Base-by-base conservation (phyloP, 2,888 invertebrate species). In the Nemoura dubitans region DNA sequence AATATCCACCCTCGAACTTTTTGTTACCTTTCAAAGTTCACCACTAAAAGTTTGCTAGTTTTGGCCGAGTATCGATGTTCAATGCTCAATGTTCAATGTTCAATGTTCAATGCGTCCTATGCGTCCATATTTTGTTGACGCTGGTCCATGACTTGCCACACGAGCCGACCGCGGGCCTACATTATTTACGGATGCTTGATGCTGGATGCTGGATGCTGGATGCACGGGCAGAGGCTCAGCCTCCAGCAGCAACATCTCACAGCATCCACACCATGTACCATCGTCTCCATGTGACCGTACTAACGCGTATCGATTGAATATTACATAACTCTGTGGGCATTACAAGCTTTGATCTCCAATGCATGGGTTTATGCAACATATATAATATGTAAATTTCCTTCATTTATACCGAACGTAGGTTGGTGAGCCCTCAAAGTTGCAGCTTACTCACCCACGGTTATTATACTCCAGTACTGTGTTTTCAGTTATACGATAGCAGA, bases 361-460 rank as follows among this genome's bases (percentile, higher is more conserved):
- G 78, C 28, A 78, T 78, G 78, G 59, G 78, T 27, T 78, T 78
- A 78, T 28, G 78, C 78, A 78, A 78, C 27, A 27, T 78, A 26
- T 78, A 78, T 78, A 78, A 78, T 78, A 78, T 78, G 78, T 26
- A 28, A 27, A 78, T 78, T 27, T 78, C 78, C 25, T 78, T 78
- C 78, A 59, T 59, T 59, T 59, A 59, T 59, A 59, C 59, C 3
- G 59, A 21, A 59, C 59, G 59, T 16, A 59, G 59, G 59, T 59
- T 59, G 2, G 59, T 59, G 59, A 10, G 59, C 59, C 59, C 21
- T 59, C 59, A 59, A 59, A 59, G 59, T 59, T 21, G 10, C 16
- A 16, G 59, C 59, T 59, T 59, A 59, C 21, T 59, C 59, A 59
- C 21, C 59, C 59, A 21, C 59, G 59, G 21, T 59, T 59, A 59